Evolutionary conservation across 2,113 vertebrate genomes (phyloP).

Genomic region (Phoxinus phoxinus): DNA sequence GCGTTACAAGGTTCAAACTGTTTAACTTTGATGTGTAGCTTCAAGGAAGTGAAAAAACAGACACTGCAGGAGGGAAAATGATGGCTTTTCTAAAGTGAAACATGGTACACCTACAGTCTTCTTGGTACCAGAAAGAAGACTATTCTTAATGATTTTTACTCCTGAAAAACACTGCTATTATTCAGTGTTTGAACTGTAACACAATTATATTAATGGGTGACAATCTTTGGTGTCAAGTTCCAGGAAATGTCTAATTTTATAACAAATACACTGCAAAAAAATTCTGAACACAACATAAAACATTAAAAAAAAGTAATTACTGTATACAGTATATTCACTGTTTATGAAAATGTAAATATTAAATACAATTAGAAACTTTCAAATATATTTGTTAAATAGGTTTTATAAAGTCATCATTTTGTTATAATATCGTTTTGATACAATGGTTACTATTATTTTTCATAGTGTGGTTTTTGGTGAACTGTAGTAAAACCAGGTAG

Average conservation of each 20-base stretch:
- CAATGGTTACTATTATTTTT: not conserved
- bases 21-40: conserved; percentile 3
- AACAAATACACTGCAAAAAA: not conserved
- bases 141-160: not conserved
- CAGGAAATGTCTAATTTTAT: too few relatives aligned
- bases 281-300: not conserved
- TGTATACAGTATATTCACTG: too few relatives aligned
- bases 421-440: not conserved
- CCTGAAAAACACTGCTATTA: not conserved
- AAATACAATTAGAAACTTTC: too few relatives aligned
- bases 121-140: not conserved
- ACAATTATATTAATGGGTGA: not conserved
- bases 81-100: not conserved
- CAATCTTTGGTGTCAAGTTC: not conserved
- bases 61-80: not conserved
- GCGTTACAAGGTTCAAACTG: not conserved
- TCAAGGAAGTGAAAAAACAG: not conserved
- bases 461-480: too few relatives aligned
- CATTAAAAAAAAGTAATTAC: not conserved
- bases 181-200: not conserved
- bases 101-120: too few relatives aligned
- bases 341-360: too few relatives aligned
- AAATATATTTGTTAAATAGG: not conserved
- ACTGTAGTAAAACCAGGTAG: not conserved
- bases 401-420: not conserved